phyloP scores from a whole-genome alignment of 2,113 vertebrate species.

The Ictidomys tridecemlineatus region DNA sequence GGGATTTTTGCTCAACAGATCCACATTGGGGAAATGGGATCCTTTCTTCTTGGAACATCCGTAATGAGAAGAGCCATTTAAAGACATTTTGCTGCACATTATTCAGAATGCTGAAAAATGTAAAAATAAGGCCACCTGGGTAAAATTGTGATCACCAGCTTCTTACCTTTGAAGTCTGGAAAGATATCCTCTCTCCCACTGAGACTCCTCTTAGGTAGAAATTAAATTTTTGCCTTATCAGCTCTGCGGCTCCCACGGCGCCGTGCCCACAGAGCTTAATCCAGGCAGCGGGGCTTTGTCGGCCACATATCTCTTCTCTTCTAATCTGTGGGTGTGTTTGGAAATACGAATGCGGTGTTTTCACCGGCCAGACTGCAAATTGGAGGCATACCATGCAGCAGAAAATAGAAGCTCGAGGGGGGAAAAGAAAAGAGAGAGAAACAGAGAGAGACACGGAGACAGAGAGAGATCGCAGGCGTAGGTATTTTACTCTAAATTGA shows the following conservation, averaged over 20 bases:
- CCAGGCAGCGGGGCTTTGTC: conserved; percentile 22
- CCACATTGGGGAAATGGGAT: not conserved
- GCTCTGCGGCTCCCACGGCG: not conserved
- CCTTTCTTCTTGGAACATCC: not conserved
- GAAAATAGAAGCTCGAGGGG: conserved; percentile 1
- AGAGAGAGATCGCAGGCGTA: not conserved
- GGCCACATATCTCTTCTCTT: conserved; percentile 39
- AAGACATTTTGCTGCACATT: not conserved
- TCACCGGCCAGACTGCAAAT: not conserved
- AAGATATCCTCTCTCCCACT: not conserved
- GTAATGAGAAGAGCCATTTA: not conserved
- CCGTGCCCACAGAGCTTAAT: conserved; percentile 8
- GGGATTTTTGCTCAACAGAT: not conserved
- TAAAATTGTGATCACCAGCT: conserved; percentile 50
- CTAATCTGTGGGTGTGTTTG: conserved; percentile 45
- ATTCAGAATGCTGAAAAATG: not conserved
- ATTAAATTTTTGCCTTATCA: conserved; percentile 60
- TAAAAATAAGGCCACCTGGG: not conserved
- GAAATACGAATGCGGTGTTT: conserved; percentile 51
- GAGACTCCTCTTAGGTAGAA: conserved; percentile 7
- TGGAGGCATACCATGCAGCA: not conserved
- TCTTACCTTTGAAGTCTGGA: conserved; percentile 39
- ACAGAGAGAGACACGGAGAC: no score
- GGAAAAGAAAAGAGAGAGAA: no score
- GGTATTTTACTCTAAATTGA: conserved; percentile 42